phyloP scores from a whole-genome alignment of 2,113 vertebrate species.

The Nymphicus hollandicus region DNA sequence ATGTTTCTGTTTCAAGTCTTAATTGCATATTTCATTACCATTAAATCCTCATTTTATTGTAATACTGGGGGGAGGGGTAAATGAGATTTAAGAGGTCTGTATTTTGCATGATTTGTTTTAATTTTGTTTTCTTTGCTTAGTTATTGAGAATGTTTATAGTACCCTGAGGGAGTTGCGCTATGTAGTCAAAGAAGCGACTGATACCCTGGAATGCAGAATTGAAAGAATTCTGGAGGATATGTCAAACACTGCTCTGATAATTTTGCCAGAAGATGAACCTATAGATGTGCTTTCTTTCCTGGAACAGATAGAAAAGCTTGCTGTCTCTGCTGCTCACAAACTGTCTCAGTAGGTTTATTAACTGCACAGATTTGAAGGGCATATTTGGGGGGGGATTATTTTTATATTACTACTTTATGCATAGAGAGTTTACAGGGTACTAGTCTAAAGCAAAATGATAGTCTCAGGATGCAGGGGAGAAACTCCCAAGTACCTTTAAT shows the following conservation, averaged over 20 bases:
- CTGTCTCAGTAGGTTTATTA: constrained; percentile 72
- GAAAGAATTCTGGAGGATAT: constrained; percentile 69
- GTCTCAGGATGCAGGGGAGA: background rate
- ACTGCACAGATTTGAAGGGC: background rate
- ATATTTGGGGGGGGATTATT: background rate
- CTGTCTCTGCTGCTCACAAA: constrained; percentile 42
- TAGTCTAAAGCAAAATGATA: background rate
- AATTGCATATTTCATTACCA: background rate
- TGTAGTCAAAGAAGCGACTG: constrained; percentile 56
- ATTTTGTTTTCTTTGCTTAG: constrained; percentile 56
- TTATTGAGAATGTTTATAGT: constrained; percentile 67
- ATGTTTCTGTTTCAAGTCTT: background rate
- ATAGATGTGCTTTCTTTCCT: constrained; percentile 70
- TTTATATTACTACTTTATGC: background rate
- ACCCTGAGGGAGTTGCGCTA: constrained; percentile 71
- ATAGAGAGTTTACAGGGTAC: background rate
- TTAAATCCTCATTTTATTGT: background rate
- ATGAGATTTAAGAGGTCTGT: background rate
- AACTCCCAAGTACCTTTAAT: background rate
- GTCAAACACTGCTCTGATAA: constrained; percentile 69
- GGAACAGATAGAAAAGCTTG: constrained; percentile 62
- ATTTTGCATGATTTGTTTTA: background rate
- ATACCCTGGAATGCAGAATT: constrained; percentile 81
- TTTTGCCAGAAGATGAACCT: constrained; percentile 73
- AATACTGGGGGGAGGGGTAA: background rate